Evolutionary conservation across 2,797 vertebrate species (phyloP).

Genomic region (Phoebastria nigripes): DNA sequence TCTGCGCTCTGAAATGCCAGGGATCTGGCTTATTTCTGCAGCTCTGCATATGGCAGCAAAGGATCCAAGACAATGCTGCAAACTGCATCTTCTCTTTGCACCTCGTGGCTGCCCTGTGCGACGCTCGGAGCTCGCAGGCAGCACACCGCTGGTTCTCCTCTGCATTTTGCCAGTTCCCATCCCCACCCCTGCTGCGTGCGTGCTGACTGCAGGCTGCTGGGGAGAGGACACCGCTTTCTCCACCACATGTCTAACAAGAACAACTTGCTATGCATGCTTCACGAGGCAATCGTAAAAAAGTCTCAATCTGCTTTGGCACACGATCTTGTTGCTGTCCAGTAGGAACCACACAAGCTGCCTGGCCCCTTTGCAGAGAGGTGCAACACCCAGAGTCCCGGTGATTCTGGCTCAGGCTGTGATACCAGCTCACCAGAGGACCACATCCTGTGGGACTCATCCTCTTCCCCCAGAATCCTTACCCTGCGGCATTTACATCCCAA

Average conservation of each 20-base stretch:
- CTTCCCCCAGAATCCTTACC: neutral
- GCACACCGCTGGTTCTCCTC: neutral
- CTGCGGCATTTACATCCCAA: neutral
- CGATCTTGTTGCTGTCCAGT: neutral
- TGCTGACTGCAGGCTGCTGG: neutral
- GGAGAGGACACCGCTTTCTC: neutral
- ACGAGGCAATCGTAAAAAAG: neutral
- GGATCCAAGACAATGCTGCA: neutral
- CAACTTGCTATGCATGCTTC: fast-evolving
- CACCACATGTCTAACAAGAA: neutral
- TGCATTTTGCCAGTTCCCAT: neutral
- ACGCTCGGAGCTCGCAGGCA: neutral
- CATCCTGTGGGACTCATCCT: neutral
- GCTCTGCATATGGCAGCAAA: neutral
- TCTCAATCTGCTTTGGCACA: neutral
- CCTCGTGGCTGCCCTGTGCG: neutral
- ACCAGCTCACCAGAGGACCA: neutral
- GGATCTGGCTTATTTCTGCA: neutral
- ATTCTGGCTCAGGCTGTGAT: neutral
- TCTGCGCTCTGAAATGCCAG: neutral
- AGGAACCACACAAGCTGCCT: neutral
- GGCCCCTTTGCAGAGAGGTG: neutral
- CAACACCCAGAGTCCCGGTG: neutral
- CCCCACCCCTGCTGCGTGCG: neutral
- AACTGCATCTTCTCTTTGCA: neutral